These are phyloP conservation scores for Calypte anna DNA, from an alignment of 2,113 vertebrate genomes.

Conservation along the genomic window DNA sequence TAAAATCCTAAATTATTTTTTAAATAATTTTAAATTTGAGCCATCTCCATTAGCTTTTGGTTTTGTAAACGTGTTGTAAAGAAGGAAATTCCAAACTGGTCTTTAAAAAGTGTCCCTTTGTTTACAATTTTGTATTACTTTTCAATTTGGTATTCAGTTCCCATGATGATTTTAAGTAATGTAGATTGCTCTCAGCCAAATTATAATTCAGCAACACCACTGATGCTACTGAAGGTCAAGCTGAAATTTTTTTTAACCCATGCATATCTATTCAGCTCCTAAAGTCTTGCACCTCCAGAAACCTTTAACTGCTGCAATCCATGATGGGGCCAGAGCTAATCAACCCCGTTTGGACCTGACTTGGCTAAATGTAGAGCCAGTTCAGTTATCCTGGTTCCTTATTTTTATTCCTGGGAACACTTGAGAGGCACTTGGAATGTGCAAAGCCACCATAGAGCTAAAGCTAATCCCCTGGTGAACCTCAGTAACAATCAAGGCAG, in stretches of 20 bases:
- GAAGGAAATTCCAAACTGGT: neutral
- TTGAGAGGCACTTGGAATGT: neutral
- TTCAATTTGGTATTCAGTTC: neutral
- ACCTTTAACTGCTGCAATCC: neutral
- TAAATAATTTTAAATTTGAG: neutral
- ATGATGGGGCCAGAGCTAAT: neutral
- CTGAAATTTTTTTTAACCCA: neutral
- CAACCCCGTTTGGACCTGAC: neutral
- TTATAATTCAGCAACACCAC: neutral
- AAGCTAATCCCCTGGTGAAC: neutral
- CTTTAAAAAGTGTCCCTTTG: neutral
- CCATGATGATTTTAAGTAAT: neutral
- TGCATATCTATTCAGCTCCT: rapidly evolving
- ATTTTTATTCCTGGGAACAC: neutral
- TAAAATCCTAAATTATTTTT: neutral
- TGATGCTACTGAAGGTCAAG: neutral
- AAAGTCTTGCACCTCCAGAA: neutral
- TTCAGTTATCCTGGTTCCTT: neutral
- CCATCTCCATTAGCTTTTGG: neutral
- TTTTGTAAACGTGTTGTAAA: neutral
- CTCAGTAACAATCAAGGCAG: neutral
- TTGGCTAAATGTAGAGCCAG: neutral
- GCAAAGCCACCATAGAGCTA: neutral
- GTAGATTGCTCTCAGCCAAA: neutral
- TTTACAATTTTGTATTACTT: neutral